A percentile compares a stretch with the other conserved stretches of the same genome.
Evolutionary conservation across 2,888 invertebrate genomes (phyloP).

Genomic region (Prionchulus punctatus): DNA sequence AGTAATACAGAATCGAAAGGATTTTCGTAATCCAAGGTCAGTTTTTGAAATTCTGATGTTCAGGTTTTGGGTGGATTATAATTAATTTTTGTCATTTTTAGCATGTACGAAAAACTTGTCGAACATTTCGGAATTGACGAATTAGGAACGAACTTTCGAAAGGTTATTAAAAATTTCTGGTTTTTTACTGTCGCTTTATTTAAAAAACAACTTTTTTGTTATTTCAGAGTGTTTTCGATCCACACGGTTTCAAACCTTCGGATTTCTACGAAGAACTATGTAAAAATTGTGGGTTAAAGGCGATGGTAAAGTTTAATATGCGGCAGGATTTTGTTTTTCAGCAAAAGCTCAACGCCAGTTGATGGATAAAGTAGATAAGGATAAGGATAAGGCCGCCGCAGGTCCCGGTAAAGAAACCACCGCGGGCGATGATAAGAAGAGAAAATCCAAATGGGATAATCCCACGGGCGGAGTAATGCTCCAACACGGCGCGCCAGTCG

Average conservation of each 20-base stretch:
- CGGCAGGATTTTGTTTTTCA: conserved; percentile 20
- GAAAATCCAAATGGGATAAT: conserved; percentile 5
- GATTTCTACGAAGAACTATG: conserved; percentile 76
- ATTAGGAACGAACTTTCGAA: conserved; percentile 80
- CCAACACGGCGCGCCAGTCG: no score
- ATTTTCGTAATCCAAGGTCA: conserved; percentile 72
- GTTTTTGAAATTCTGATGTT: conserved; percentile 1
- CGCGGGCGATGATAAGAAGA: background rate
- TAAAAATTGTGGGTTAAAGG: conserved; percentile 18
- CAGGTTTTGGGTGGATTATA: background rate
- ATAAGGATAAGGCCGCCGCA: conserved; percentile 34
- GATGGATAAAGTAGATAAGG: conserved; percentile 79
- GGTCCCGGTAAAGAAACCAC: background rate
- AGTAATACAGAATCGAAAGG: conserved; percentile 72
- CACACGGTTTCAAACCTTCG: conserved; percentile 72
- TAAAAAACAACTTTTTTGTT: no score
- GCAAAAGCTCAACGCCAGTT: conserved; percentile 72
- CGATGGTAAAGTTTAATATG: no score
- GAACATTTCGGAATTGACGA: conserved; percentile 87
- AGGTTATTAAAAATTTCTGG: no score
- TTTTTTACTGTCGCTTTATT: conserved; percentile 14
- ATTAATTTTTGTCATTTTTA: conserved; percentile 16
- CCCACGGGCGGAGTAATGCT: no score
- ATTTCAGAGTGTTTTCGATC: conserved; percentile 66
- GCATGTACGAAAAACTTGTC: conserved; percentile 90